These are phyloP conservation scores for Panthera leo DNA, from an alignment of 2,113 vertebrate genomes.

Conservation along the genomic window DNA sequence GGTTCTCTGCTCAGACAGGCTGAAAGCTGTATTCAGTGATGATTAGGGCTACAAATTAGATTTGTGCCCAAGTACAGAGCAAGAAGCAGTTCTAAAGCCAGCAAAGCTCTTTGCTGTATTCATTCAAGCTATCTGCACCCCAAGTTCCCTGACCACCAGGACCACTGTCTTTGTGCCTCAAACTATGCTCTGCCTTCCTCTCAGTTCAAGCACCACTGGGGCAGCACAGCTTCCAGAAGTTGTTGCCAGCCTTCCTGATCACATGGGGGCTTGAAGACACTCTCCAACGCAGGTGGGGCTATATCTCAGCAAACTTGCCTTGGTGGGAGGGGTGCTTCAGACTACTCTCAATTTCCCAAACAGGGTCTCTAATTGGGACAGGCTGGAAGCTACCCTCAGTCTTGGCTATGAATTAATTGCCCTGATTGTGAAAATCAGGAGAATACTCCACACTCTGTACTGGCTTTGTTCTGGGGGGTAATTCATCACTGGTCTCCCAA, in stretches of 20 bases:
- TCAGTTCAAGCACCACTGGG: neutral
- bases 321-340: neutral
- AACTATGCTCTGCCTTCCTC: neutral
- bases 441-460: neutral
- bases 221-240: neutral
- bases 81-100: neutral
- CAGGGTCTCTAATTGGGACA: neutral
- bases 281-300: neutral
- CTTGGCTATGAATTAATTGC: neutral
- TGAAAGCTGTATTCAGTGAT: neutral
- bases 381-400: neutral
- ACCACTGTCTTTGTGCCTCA: neutral
- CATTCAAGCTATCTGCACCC: too few relatives aligned
- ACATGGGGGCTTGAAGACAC: neutral
- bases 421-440: neutral
- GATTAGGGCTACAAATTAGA: neutral
- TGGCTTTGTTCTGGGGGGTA: neutral
- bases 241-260: neutral
- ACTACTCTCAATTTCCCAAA: neutral
- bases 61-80: neutral
- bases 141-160: neutral
- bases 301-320: neutral
- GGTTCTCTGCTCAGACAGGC: neutral
- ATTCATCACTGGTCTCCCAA: neutral
- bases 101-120: neutral